Evolutionary conservation across 2,888 invertebrate species (phyloP).

Genomic region (Venustoraphidia nigricollis): DNA sequence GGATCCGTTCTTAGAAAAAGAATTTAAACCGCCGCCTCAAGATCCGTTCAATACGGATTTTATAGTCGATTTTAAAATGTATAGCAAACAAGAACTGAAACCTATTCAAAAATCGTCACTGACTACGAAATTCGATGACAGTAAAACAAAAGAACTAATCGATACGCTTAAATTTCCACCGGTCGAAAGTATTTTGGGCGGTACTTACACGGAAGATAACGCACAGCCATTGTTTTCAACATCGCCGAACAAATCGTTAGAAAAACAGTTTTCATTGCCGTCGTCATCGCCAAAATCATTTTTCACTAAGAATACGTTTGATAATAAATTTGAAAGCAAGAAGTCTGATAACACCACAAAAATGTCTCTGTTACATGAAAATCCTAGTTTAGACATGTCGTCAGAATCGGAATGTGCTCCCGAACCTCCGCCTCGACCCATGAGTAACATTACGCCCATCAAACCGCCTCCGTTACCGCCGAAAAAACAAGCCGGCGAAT

Average conservation of each 20-base stretch:
- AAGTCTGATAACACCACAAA: conserved; percentile 3
- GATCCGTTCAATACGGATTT: conserved; percentile 45
- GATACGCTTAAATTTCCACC: conserved; percentile 14
- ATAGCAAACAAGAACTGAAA: conserved; percentile 14
- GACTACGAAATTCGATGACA: conserved; percentile 13
- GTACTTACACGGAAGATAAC: background rate
- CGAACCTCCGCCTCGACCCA: conserved; percentile 53
- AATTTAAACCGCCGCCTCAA: conserved; percentile 31
- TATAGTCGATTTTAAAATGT: conserved; percentile 19
- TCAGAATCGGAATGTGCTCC: conserved; percentile 32
- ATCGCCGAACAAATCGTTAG: conserved; percentile 18
- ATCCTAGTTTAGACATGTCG: conserved; percentile 23
- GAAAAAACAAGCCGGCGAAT: conserved; percentile 45
- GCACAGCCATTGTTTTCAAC: conserved; percentile 12
- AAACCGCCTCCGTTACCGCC: conserved; percentile 62
- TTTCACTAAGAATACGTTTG: conserved; percentile 28
- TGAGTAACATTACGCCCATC: conserved; percentile 36
- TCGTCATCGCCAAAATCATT: conserved; percentile 2
- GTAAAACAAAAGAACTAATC: conserved; percentile 19
- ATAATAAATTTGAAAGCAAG: conserved; percentile 17
- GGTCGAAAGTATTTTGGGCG: conserved; percentile 5
- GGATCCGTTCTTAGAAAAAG: conserved; percentile 46
- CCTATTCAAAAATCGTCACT: conserved; percentile 19
- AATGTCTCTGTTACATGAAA: conserved; percentile 19
- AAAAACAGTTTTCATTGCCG: conserved; percentile 17